Conservation (phyloP, 2,888 invertebrate species). For the Nemurella pictetii region DNA sequence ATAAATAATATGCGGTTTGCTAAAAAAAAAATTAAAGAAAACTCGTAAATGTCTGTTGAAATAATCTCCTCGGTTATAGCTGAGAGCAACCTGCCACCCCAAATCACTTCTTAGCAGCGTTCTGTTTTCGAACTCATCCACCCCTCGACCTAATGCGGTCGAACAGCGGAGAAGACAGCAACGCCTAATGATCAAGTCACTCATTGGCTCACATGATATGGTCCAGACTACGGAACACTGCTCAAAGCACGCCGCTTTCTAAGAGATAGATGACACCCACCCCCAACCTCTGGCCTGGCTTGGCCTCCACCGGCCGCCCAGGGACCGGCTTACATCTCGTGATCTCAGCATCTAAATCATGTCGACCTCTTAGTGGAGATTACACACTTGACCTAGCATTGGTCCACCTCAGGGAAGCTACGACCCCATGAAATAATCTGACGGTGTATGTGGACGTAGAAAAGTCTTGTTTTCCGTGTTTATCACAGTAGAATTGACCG, state of each 20-base stretch:
- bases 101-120: background rate
- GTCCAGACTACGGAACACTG: background rate
- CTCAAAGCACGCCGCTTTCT: background rate
- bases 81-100: background rate
- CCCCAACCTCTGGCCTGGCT: background rate
- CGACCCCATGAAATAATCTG: background rate
- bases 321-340: background rate
- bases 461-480: no score
- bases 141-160: background rate
- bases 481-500: no score
- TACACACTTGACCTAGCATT: background rate
- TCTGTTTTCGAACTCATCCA: background rate
- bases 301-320: no score
- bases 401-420: background rate
- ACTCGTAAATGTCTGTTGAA: no score
- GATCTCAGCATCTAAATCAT: background rate
- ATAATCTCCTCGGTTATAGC: no score
- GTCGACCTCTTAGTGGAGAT: background rate
- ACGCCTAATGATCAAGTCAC: background rate
- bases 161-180: background rate
- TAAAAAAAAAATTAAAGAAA: no score
- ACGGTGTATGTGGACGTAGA: no score
- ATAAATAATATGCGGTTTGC: no score
- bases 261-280: background rate
- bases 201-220: background rate